Base-by-base conservation (phyloP, 2,888 invertebrate genomes). In the Tineola bisselliella region DNA sequence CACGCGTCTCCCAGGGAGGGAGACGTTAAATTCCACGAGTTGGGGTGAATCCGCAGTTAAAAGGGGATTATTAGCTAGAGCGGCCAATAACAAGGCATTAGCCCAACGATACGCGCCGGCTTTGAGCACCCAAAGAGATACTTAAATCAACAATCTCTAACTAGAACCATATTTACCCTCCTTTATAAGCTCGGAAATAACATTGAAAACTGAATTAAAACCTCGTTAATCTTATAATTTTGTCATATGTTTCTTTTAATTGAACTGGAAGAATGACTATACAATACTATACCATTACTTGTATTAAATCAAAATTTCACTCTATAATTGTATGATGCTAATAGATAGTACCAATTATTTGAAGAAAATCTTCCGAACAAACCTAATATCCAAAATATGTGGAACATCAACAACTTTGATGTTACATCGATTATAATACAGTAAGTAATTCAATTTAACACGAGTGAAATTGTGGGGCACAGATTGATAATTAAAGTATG, bases 11-110 rank as follows among this genome's bases (percentile, higher is more conserved):
- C 65, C 69, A 66, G 44, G 72, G 69, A 69, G 70, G 72, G 70
- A 68, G 69, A 73, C 75, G 81, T 58, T 33, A 31, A 31, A 54
- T 25, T 25, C 58, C 33, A 58, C 33, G 65, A 70, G 67, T 66
- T 69, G 67, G 48, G 72, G 69, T 69, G 71, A 72, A 68, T 69
- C 74, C 75, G 81, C 82, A 83, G 79, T 84, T 86, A 84, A 84
- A 86, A 79, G 78, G 77, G 84, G 84, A 86, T 87, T 84, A 84
- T 79, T 82, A 78, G 78, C 70, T 68, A 76, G 38, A 78, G 79
- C 76, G 78, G 77, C 82, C 84, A 82, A 83, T 82, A 82, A 80
- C 79, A 73, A 68, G 70, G 77, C 74, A 69, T 70, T 62, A 13
- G 59, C 59, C 38, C 48, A 44, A 43, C 70, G 69, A 68, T 69